A percentile compares a stretch with the other conserved stretches of the same genome.
Conservation (phyloP, 2,888 invertebrate species). For the Frankliniella fusca region DNA sequence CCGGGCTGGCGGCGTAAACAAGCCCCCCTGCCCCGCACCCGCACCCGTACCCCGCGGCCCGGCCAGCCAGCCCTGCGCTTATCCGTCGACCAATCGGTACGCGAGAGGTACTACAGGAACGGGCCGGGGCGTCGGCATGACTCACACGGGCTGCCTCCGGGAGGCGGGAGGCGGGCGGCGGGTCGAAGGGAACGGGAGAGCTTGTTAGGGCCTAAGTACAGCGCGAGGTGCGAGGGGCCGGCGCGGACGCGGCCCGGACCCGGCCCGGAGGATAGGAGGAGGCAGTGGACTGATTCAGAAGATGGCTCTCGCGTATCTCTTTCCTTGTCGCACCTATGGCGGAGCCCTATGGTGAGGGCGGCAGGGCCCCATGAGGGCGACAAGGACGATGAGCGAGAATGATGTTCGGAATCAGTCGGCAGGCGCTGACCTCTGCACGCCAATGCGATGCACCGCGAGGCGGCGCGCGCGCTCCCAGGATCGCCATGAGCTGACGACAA, state of each 20-base stretch:
- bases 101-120: not conserved
- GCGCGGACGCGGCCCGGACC: not conserved
- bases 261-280: no score
- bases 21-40: not conserved
- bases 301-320: no score
- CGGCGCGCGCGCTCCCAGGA: no score
- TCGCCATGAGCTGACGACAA: no score
- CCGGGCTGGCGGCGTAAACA: constrained; percentile 14
- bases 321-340: no score
- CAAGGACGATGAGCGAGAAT: no score
- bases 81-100: not conserved
- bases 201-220: not conserved
- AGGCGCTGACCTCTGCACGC: no score
- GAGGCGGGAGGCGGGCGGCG: not conserved
- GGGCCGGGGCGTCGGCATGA: not conserved
- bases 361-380: no score
- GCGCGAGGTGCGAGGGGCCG: not conserved
- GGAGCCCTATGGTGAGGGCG: no score
- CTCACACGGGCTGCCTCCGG: not conserved
- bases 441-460: no score
- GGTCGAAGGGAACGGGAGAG: not conserved
- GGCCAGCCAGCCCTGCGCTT: not conserved
- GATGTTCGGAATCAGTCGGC: no score
- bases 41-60: not conserved
- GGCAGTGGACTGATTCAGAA: no score